Base-by-base conservation (phyloP, 2,113 vertebrate species). In the Melanerpes aurifrons region DNA sequence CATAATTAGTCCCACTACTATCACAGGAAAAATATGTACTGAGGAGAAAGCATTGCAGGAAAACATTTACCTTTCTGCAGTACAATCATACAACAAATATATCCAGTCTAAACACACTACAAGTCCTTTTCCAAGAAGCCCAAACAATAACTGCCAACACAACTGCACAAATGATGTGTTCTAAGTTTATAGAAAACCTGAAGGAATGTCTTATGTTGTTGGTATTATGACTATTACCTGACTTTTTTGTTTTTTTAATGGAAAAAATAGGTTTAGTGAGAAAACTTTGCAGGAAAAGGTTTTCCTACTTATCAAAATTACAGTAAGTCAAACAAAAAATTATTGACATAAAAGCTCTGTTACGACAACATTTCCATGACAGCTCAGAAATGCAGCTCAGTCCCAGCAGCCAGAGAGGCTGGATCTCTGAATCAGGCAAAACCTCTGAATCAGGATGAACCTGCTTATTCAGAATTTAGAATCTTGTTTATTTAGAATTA, bases 121-220 rank as follows among this genome's bases (percentile, higher is more conserved):
- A 68, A 59, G 10, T 61, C 62, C 47, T 59, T 31, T 79, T 63
- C 54, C 54, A 56, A 75, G 28, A 61, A 78, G 24, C 15, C 62
- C 61, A 69, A 73, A 56, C 29, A 72, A 29, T 29, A 85, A 43
- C 45, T 82, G 47, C 37, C 67, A 71, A 74, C 18, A 37, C 19
- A 70, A 54, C 15, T 6, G 1, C 35, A 59, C 0, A 2, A 53
- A 85, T 57, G 58, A 64, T 1, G 1, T 58, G 21, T 40, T 53
- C 57, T 40, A 53, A 74, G 9, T 61, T 85, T 26, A 40, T 28
- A 16, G 63, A 47, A 82, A 85, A 92, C 74, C 2, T 11, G 7
- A 20, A 77, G 47, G 58, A 48, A 67, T 15, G 18, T 29, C 40
- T 56, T 61, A 8, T 43, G 22, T 31, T 24, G 69, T 78, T 63